Evolutionary conservation across 2,888 invertebrate genomes (phyloP).

Genomic region (Crioceris asparagi): DNA sequence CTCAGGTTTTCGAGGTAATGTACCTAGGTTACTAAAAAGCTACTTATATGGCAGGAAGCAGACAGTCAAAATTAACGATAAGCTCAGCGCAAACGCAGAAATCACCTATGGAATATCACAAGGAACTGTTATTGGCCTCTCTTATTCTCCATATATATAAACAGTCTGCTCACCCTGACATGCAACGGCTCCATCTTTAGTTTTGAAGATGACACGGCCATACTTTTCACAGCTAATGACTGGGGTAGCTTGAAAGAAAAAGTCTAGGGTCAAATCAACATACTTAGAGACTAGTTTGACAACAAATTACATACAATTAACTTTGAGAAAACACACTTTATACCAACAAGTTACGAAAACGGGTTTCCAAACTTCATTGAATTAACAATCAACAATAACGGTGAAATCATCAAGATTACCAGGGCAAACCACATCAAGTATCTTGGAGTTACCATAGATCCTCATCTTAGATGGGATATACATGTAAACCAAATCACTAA

Average conservation of each 20-base stretch:
- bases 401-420: not conserved
- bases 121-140: slow-evolving; percentile 4
- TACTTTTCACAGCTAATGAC: slow-evolving; percentile 4
- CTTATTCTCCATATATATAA: slow-evolving; percentile 2
- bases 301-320: slow-evolving; percentile 4
- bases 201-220: slow-evolving; percentile 6
- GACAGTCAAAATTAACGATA: slow-evolving; percentile 2
- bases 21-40: not conserved
- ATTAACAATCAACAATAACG: not conserved
- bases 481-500: slow-evolving; percentile 1
- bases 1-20: slow-evolving; percentile 1
- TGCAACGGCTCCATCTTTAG: slow-evolving; percentile 1
- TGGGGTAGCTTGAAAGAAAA: slow-evolving; percentile 3
- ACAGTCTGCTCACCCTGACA: not conserved
- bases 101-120: slow-evolving; percentile 5
- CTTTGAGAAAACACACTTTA: slow-evolving; percentile 1
- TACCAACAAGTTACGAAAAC: not conserved
- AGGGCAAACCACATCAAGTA: slow-evolving; percentile 1
- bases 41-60: slow-evolving; percentile 3
- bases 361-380: not conserved
- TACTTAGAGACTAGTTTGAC: not conserved
- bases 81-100: not conserved
- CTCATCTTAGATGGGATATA: slow-evolving; percentile 2
- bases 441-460: slow-evolving; percentile 4
- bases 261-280: not conserved